Conservation (phyloP, 2,797 vertebrate genomes). For the Delichon dasypus region DNA sequence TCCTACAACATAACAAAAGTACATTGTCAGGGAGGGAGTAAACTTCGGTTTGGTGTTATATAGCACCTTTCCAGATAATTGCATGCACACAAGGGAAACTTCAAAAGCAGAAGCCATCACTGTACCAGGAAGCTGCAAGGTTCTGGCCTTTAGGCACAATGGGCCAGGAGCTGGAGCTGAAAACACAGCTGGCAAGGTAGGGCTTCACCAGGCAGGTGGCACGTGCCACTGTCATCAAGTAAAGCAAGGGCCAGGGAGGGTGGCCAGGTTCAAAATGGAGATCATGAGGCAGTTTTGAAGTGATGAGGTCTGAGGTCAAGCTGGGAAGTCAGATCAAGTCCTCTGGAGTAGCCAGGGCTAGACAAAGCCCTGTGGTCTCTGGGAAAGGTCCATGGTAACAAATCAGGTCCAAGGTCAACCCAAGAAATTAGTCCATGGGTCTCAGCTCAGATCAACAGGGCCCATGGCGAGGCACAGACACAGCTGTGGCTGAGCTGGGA, state of each 20-base stretch:
- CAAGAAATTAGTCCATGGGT: background rate
- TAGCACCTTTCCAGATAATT: background rate
- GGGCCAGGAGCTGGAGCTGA: background rate
- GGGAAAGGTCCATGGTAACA: background rate
- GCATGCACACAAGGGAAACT: background rate
- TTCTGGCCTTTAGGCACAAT: background rate
- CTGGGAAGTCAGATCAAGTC: background rate
- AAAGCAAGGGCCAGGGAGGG: background rate
- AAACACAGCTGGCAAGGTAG: background rate
- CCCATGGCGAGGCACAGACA: background rate
- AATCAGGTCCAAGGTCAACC: background rate
- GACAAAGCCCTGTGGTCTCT: background rate
- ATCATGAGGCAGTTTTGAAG: background rate
- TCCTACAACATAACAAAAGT: background rate
- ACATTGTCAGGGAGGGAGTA: background rate
- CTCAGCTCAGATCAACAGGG: rapidly evolving
- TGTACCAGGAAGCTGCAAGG: background rate
- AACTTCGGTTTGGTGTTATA: slow-evolving; percentile 18
- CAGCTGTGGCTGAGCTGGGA: background rate
- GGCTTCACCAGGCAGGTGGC: background rate
- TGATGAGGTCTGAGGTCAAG: background rate
- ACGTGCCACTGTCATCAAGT: background rate
- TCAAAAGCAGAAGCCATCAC: background rate
- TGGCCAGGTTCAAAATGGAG: background rate
- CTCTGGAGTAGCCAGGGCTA: background rate